Base-by-base conservation (phyloP, 2,113 vertebrate genomes). In the Lynx canadensis region DNA sequence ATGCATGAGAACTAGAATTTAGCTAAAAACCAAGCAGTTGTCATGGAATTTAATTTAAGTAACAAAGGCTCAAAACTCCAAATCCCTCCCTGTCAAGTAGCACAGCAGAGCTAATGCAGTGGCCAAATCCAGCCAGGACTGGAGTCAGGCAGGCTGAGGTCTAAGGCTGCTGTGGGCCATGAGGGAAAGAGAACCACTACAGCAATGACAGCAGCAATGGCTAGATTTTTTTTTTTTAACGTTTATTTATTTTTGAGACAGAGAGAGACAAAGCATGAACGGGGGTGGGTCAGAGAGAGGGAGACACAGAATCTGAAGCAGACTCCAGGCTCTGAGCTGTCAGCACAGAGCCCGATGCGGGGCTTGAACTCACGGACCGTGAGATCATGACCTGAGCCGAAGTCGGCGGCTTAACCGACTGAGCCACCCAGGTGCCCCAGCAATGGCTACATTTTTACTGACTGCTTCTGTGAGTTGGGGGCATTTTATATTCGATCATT, bases 31-130 rank as follows among this genome's bases (percentile, higher is more conserved):
- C 36, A 96, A 73, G 41, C 19, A 36, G 38, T 71, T 73, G 21
- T 31, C 45, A 57, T 16, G 15, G 65, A 96, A 91, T 86, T 92
- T 93, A 82, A 89, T 94, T 94, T 78, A 93, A 95, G 50, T 83
- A 84, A 71, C 11, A 38, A 91, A 92, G 93, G 48, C 55, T 96
- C 48, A 25, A 81, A 85, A 94, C 52, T 69, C 92, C 88, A 96
- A 65, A 78, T 80, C 23, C 9, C n/a, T 96, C 55, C 38, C 8
- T 63, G 69, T 96, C 92, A 90, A 60, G 10, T 29, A 78, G 16
- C 57, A 6, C 31, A 71, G 36, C 81, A 87, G 52, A 94, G 66
- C 19, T 80, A 73, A 95, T 21, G 48, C n/a, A 15, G 15, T 38
- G 71, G 60, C 29, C 11, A 86, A 93, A n/a, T 65, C 80, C 66